These are phyloP conservation scores for Antheraea mylitta DNA, from an alignment of 1,140 invertebrate species.

Conservation along the genomic window DNA sequence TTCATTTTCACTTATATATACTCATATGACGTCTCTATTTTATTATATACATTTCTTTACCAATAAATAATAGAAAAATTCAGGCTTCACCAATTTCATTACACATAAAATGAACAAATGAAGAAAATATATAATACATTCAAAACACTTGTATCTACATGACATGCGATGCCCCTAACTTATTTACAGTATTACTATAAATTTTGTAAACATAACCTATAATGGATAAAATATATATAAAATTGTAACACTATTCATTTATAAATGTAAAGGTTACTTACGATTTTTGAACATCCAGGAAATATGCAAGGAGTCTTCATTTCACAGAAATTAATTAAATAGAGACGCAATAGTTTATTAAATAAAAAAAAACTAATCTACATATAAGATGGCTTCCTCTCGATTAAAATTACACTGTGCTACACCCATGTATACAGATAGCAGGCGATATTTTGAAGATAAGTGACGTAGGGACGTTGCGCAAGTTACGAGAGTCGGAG, in stretches of 20 bases:
- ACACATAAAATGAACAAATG: neutral
- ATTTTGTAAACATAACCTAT: neutral
- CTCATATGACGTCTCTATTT: too few species aligned
- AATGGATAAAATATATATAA: neutral
- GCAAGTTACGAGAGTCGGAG: constrained; percentile 10
- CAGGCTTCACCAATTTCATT: neutral
- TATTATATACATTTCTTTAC: neutral
- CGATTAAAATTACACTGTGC: constrained; percentile 30
- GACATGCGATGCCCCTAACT: neutral
- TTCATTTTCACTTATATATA: too few species aligned
- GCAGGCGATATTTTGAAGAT: constrained; percentile 52
- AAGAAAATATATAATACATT: neutral
- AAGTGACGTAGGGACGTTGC: constrained; percentile 32
- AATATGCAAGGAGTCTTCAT: constrained; percentile 55
- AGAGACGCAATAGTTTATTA: constrained; percentile 7
- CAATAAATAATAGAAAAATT: neutral
- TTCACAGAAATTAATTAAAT: constrained; percentile 9
- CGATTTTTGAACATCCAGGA: constrained; percentile 47
- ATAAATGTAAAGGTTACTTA: constrained; percentile 33
- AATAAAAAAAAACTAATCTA: constrained; percentile 3
- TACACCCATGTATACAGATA: constrained; percentile 28
- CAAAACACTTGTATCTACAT: neutral
- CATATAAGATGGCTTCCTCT: constrained; percentile 22
- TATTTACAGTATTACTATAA: neutral
- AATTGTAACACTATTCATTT: neutral